phyloP scores from a whole-genome alignment of 2,113 vertebrate species.

The Galeopterus variegatus region DNA sequence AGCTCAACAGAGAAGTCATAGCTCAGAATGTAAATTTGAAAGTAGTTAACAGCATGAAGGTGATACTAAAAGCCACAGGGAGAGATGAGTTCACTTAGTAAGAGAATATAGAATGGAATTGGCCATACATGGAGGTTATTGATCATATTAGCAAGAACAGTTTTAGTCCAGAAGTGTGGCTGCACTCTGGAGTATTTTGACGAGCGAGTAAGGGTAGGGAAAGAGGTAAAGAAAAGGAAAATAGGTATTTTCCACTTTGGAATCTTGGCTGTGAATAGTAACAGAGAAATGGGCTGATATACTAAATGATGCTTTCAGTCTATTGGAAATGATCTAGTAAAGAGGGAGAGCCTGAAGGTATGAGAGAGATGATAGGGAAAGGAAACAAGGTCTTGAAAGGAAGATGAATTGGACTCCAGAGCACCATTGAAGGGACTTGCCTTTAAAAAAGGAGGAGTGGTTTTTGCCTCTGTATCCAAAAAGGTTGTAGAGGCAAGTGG shows the following conservation, averaged over 20 bases:
- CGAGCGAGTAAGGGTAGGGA: not conserved
- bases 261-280: not conserved
- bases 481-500: not conserved
- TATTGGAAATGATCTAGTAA: not conserved
- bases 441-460: not conserved
- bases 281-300: not conserved
- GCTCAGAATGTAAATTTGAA: conserved; percentile 2
- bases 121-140: not conserved
- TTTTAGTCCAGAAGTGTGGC: not conserved
- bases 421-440: not conserved
- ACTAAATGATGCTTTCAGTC: not conserved
- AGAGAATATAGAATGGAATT: not conserved
- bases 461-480: not conserved
- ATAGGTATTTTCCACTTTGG: not conserved
- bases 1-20: conserved; percentile 18
- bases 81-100: not conserved
- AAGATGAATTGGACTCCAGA: not conserved
- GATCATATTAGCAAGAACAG: not conserved
- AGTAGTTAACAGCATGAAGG: not conserved
- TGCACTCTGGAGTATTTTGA: not conserved
- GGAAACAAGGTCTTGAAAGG: not conserved
- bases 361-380: not conserved
- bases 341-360: not conserved
- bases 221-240: not conserved
- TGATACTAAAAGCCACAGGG: not conserved